Conservation (phyloP, 2,888 invertebrate species). For the Ceraclea dissimilis region DNA sequence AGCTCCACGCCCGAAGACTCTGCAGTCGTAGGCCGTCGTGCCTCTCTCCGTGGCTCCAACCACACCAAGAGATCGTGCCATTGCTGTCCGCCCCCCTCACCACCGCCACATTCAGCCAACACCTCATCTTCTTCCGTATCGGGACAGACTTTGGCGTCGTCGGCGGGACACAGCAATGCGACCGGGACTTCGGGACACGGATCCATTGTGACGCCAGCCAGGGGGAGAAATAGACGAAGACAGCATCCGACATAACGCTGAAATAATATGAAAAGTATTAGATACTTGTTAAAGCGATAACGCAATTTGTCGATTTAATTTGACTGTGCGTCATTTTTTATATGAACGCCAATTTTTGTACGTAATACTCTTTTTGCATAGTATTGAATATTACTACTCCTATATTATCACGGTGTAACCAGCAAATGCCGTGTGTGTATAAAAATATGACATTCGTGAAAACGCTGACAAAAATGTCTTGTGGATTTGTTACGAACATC, state of each 20-base stretch:
- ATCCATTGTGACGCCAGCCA: neutral
- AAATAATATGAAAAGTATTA: conserved; percentile 5
- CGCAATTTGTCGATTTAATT: too few species aligned
- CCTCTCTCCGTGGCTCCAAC: conserved; percentile 43
- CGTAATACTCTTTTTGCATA: too few species aligned
- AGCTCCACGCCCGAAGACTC: conserved; percentile 28
- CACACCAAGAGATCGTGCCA: conserved; percentile 55
- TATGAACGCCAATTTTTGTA: too few species aligned
- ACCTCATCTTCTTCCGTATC: neutral
- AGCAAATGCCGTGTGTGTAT: too few species aligned
- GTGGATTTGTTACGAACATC: too few species aligned
- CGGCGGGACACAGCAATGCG: neutral
- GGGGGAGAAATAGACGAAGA: conserved; percentile 1
- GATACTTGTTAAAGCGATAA: too few species aligned
- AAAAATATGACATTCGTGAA: too few species aligned
- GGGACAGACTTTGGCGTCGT: conserved; percentile 2
- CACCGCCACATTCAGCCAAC: conserved; percentile 1
- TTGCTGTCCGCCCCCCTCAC: conserved; percentile 49
- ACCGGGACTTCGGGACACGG: neutral
- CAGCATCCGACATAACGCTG: neutral
- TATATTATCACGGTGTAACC: too few species aligned
- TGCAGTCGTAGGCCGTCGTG: conserved; percentile 33
- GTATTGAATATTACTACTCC: too few species aligned
- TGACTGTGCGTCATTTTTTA: too few species aligned
- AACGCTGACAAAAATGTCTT: too few species aligned